phyloP scores from a whole-genome alignment of 2,888 invertebrate species.

The Himalopsyche japonica region DNA sequence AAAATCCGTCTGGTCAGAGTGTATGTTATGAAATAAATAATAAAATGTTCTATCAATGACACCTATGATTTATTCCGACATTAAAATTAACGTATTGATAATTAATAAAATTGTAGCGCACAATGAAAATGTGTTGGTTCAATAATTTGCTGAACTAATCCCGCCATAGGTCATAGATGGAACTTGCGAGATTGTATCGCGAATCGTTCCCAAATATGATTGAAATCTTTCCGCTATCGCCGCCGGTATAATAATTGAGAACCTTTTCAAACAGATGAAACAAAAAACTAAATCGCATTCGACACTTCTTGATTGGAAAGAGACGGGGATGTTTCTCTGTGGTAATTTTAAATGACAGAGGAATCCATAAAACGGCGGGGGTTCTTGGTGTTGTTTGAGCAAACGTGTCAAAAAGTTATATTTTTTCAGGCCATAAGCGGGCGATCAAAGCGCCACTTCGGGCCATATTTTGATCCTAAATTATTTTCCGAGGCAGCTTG shows the following conservation, averaged over 20 bases:
- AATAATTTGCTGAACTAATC: neutral
- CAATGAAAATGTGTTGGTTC: neutral
- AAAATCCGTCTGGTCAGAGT: too few species aligned
- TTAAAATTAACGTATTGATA: too few species aligned
- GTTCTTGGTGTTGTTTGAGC: slow-evolving; percentile 3
- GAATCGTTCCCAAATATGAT: slow-evolving; percentile 29
- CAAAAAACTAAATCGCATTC: neutral
- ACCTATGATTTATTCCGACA: too few species aligned
- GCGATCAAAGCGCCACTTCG: slow-evolving; percentile 12
- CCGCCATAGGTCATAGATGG: neutral
- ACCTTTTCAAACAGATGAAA: slow-evolving; percentile 8
- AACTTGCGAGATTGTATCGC: slow-evolving; percentile 28
- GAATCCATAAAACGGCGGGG: slow-evolving; percentile 35
- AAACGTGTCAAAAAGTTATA: slow-evolving; percentile 34
- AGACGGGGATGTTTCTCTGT: slow-evolving; percentile 4
- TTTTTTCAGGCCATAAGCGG: slow-evolving; percentile 23
- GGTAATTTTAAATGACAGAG: slow-evolving; percentile 8
- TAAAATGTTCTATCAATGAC: too few species aligned
- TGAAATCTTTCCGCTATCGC: slow-evolving; percentile 31
- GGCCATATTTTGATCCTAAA: slow-evolving; percentile 14
- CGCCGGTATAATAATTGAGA: slow-evolving; percentile 19
- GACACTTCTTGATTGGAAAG: neutral
- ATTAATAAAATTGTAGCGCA: neutral
- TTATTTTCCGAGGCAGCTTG: slow-evolving; percentile 3
- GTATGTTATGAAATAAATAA: too few species aligned